Percentiles rank a stretch among this genome's conserved stretches.
These are phyloP conservation scores for Lycodopsis pacificus DNA, from an alignment of 2,797 vertebrate genomes.

Conservation along the genomic window DNA sequence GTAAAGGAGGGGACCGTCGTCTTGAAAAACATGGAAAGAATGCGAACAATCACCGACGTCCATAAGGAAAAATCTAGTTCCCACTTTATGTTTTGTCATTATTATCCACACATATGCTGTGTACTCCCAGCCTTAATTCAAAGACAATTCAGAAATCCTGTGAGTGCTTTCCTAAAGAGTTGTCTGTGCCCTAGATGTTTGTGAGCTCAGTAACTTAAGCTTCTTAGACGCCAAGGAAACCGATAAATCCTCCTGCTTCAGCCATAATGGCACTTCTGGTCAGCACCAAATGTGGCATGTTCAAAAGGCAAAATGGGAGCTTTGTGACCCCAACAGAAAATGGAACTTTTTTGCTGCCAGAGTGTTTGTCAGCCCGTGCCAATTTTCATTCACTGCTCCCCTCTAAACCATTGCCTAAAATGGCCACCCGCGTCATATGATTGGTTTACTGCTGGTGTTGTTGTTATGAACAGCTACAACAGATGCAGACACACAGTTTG, in stretches of 20 bases:
- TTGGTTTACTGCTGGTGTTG: constrained; percentile 7
- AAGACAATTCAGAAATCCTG: not conserved
- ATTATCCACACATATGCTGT: not conserved
- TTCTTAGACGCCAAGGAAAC: constrained; percentile 21
- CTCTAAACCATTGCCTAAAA: not conserved
- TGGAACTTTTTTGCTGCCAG: not conserved
- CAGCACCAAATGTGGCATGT: not conserved
- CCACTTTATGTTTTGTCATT: not conserved
- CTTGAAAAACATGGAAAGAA: constrained; percentile 3
- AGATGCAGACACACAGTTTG: not conserved
- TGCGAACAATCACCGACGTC: not conserved
- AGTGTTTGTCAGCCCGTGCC: not conserved
- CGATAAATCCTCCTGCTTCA: constrained; percentile 1
- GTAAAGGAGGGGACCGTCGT: not conserved
- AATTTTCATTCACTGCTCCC: not conserved
- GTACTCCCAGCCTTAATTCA: not conserved
- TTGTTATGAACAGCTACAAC: constrained; percentile 12
- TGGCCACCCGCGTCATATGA: not conserved
- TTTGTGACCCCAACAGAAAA: constrained; percentile 9
- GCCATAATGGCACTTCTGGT: not conserved
- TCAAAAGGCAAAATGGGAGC: not conserved
- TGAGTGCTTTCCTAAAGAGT: constrained; percentile 9
- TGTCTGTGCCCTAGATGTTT: constrained; percentile 16
- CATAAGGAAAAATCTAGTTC: not conserved
- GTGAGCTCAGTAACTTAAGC: constrained; percentile 34